A percentile compares a stretch with the other conserved stretches of the same genome.
These are phyloP conservation scores for Gobio gobio DNA, from an alignment of 2,113 vertebrate genomes.

Conservation along the genomic window DNA sequence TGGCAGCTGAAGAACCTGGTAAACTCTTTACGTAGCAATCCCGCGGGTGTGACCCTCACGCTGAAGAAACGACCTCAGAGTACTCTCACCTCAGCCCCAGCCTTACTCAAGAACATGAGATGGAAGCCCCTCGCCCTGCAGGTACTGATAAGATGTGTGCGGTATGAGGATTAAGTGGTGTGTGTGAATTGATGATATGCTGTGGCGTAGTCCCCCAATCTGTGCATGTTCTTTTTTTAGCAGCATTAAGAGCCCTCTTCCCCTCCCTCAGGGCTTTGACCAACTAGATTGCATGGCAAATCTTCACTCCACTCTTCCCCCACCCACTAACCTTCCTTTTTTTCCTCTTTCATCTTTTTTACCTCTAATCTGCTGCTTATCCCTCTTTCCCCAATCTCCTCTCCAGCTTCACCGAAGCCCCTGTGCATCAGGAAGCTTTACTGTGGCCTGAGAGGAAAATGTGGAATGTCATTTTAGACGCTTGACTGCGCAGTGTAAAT, in stretches of 20 bases:
- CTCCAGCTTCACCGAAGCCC: not conserved
- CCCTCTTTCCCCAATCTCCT: slow-evolving; percentile 23
- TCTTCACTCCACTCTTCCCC: slow-evolving; percentile 35
- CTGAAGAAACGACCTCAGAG: slow-evolving; percentile 82
- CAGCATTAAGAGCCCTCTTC: slow-evolving; percentile 46
- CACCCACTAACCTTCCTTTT: slow-evolving; percentile 38
- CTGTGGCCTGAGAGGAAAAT: slow-evolving; percentile 7
- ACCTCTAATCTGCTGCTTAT: slow-evolving; percentile 35
- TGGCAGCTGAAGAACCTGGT: slow-evolving; percentile 83
- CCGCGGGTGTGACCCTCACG: slow-evolving; percentile 76
- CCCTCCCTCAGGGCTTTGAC: slow-evolving; percentile 49
- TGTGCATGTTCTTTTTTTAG: slow-evolving; percentile 21
- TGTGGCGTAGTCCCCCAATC: not conserved
- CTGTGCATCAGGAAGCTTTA: slow-evolving; percentile 10
- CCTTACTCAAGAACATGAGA: slow-evolving; percentile 82
- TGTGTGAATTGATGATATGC: slow-evolving; percentile 45
- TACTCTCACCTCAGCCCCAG: slow-evolving; percentile 79
- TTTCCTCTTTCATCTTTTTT: slow-evolving; percentile 45
- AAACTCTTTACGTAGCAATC: slow-evolving; percentile 77
- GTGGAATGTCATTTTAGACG: slow-evolving; percentile 11
- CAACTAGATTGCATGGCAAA: slow-evolving; percentile 56
- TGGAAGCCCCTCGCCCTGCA: slow-evolving; percentile 82
- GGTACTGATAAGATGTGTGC: slow-evolving; percentile 59
- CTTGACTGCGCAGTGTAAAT: slow-evolving; percentile 12
- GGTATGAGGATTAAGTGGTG: slow-evolving; percentile 10